Evolutionary conservation across 2,888 invertebrate genomes (phyloP).

Genomic region (Calameuta pallipes): DNA sequence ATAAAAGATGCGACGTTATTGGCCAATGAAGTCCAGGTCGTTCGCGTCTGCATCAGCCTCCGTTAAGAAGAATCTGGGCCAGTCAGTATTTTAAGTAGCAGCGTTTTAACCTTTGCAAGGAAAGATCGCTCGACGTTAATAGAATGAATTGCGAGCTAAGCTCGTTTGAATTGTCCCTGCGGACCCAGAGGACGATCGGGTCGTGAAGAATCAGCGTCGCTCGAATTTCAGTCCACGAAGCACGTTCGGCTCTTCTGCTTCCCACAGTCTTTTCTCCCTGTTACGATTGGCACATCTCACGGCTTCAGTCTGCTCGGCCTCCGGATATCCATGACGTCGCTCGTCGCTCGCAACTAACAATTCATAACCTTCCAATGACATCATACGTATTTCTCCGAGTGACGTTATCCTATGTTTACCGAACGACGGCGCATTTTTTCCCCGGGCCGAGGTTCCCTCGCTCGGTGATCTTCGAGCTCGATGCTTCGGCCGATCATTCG

Average conservation of each 20-base stretch:
- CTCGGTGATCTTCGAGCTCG: background rate
- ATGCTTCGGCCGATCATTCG: background rate
- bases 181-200: background rate
- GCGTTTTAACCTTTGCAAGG: background rate
- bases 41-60: background rate
- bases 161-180: background rate
- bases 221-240: background rate
- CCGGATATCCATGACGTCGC: background rate
- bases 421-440: background rate
- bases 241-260: background rate
- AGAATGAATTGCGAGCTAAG: background rate
- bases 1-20: background rate
- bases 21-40: background rate
- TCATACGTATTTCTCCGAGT: background rate
- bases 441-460: background rate
- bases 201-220: background rate
- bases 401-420: background rate
- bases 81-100: background rate
- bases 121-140: background rate
- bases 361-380: background rate
- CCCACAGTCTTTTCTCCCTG: background rate
- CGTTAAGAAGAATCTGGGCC: background rate
- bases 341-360: background rate
- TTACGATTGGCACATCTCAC: background rate
- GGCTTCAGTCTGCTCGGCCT: background rate